Percentiles rank a stretch among this genome's conserved stretches.
Conservation (phyloP, 2,888 invertebrate species). For the Lydus trimaculatus region DNA sequence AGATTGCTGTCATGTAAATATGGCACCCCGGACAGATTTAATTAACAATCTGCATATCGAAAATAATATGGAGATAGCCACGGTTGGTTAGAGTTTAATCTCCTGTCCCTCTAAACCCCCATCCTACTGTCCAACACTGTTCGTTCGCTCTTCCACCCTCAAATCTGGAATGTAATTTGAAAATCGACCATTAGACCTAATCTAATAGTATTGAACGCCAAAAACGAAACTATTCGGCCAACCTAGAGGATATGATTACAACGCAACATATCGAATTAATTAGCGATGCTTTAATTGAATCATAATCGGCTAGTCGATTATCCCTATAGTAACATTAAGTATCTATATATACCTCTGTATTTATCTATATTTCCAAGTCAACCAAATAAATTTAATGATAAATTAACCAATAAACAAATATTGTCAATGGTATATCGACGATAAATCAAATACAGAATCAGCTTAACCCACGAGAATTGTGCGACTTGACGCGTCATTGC, state of each 20-base stretch:
- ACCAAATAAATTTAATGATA: not conserved
- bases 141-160: not conserved
- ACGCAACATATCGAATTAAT: constrained; percentile 6
- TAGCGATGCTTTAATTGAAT: not conserved
- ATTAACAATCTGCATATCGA: constrained; percentile 62
- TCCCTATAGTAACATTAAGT: too few species aligned
- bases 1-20: constrained; percentile 63
- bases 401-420: constrained; percentile 41
- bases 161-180: constrained; percentile 6
- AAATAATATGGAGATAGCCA: constrained; percentile 59
- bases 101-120: constrained; percentile 27
- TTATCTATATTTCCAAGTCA: too few species aligned
- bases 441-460: constrained; percentile 47
- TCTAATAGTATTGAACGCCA: not conserved
- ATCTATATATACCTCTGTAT: too few species aligned
- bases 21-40: constrained; percentile 60
- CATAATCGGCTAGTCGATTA: constrained; percentile 7
- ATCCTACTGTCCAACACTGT: not conserved
- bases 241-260: not conserved
- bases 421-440: constrained; percentile 42
- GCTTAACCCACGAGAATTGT: constrained; percentile 35
- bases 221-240: not conserved
- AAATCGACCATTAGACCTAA: constrained; percentile 4
- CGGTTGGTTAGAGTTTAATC: constrained; percentile 54
- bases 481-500: constrained; percentile 11